These are phyloP conservation scores for Ormyrus rosae DNA, from an alignment of 2,888 invertebrate species.

Conservation along the genomic window DNA sequence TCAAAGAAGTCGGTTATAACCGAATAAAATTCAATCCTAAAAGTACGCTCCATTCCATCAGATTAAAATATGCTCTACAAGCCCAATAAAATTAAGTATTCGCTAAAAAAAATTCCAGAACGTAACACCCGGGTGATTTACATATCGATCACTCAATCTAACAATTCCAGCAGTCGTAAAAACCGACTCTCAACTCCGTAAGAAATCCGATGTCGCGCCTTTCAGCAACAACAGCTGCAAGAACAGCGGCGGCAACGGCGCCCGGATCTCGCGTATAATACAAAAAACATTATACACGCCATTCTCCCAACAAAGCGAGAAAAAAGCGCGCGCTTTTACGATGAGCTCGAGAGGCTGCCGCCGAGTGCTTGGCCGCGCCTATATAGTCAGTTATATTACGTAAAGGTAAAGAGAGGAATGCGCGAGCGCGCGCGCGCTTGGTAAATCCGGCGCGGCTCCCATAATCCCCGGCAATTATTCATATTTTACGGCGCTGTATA, in stretches of 20 bases:
- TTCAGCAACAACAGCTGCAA: background rate
- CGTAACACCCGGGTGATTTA: constrained; percentile 25
- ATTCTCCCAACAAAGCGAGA: background rate
- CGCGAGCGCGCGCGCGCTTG: constrained; percentile 28
- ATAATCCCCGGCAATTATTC: constrained; percentile 70
- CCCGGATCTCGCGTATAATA: too few relatives aligned
- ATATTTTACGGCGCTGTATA: constrained; percentile 71
- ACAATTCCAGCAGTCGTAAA: background rate
- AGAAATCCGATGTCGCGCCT: background rate
- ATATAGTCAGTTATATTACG: too few relatives aligned
- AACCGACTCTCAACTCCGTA: too few relatives aligned
- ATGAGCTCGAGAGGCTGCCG: too few relatives aligned
- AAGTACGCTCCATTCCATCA: too few relatives aligned
- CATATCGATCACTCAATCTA: constrained; percentile 16
- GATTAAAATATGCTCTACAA: too few relatives aligned
- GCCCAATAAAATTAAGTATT: too few relatives aligned
- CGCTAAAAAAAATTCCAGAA: too few relatives aligned
- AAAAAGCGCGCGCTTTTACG: background rate
- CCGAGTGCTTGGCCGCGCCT: too few relatives aligned
- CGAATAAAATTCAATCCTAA: too few relatives aligned
- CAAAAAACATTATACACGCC: too few relatives aligned
- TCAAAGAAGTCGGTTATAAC: too few relatives aligned
- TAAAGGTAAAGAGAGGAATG: background rate
- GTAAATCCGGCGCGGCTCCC: constrained; percentile 62
- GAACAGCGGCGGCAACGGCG: background rate